Evolutionary conservation across 2,888 invertebrate genomes (phyloP).

Genomic region (Oasisia sp.): DNA sequence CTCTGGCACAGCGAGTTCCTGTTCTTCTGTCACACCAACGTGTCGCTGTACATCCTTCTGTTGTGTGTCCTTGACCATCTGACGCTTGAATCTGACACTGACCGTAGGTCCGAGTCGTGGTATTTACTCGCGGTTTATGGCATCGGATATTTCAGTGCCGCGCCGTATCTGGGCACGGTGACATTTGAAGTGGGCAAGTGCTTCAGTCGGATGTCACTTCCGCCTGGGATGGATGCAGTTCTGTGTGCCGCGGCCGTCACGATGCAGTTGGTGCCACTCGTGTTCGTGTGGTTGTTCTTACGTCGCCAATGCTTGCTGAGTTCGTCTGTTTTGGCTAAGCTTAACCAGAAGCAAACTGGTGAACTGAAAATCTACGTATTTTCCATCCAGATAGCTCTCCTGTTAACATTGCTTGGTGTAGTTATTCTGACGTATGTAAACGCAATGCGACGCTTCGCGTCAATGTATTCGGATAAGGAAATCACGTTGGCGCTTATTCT

Average conservation of each 20-base stretch:
- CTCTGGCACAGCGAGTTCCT: slow-evolving; percentile 13
- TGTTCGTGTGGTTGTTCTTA: neutral
- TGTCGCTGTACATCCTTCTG: neutral
- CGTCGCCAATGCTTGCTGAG: neutral
- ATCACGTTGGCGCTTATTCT: neutral
- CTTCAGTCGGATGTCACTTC: slow-evolving; percentile 1
- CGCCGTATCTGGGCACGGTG: neutral
- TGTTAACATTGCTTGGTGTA: neutral
- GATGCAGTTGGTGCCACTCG: neutral
- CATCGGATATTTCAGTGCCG: neutral
- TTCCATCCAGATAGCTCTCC: neutral
- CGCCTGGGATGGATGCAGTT: neutral
- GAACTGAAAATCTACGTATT: neutral
- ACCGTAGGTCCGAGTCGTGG: neutral
- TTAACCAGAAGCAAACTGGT: neutral
- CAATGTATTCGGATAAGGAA: neutral
- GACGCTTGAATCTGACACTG: neutral
- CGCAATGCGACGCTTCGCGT: neutral
- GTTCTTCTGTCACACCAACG: neutral
- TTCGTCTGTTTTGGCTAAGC: neutral
- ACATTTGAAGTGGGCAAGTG: neutral
- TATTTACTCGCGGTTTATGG: neutral
- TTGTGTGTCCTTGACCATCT: neutral
- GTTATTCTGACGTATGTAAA: neutral
- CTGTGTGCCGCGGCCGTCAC: neutral